Evolutionary conservation across 2,888 invertebrate genomes (phyloP), one percentile per base, ranked within the genome.

Genomic region (Galerucella nymphaeae): DNA sequence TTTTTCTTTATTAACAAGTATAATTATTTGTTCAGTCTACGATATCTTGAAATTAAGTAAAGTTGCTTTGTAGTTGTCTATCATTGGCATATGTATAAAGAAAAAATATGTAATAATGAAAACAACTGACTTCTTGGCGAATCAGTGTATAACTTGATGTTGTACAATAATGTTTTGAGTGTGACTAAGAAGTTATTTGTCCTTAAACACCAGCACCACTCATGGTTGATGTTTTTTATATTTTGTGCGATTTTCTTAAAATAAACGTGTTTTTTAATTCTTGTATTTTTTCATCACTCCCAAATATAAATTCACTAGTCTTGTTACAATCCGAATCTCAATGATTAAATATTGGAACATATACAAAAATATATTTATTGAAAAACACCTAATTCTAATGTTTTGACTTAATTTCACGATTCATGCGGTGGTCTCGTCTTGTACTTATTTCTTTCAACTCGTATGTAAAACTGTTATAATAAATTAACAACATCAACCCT

Each of bases 161-260:
- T 48, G 53, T 53, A 53, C 53, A 53, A 53, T 53, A 53, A 53
- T 53, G 53, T 53, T 18, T 48, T 53, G 18, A 53, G 16, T 53
- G 53, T 53, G 53, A 53, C 53, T 53, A 18, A 53, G 53, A 53
- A 53, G 53, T 53, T 53, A 53, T 53, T 53, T 53, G 53, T 53
- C 53, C 53, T 53, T 53, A 53, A 53, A 53, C 53, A 53, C 53
- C 53, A 53, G 18, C 18, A 53, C 16, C 53, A 53, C 16, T 18
- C 16, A 53, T 53, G 53, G 16, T 53, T 53, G 53, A 53, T 53
- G 53, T 53, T 53, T 53, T 53, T 53, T 53, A 53, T 53, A 53
- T 53, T 53, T 53, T 53, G 53, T 53, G 53, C 53, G 53, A 53
- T 53, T 53, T 53, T 53, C 53, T 53, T 53, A 53, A 53, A 53